Evolutionary conservation across 2,797 vertebrate genomes (phyloP).

Genomic region (Petrocephalus schoutedeni): DNA sequence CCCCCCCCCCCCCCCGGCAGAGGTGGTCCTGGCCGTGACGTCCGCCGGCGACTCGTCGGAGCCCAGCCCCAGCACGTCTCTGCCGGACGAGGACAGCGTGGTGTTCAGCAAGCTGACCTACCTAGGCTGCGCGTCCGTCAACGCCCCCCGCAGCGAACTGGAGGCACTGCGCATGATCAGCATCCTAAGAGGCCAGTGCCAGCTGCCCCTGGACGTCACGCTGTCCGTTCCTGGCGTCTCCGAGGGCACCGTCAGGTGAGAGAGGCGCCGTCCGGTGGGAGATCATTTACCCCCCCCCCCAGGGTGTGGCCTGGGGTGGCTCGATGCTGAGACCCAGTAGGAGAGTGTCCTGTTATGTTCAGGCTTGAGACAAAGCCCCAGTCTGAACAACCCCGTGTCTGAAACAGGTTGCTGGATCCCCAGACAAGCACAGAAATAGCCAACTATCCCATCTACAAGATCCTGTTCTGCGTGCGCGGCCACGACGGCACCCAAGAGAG

Average conservation of each 20-base stretch:
- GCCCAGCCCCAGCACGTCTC: conserved; percentile 74
- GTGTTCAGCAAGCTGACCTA: conserved; percentile 98
- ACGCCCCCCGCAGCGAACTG: conserved; percentile 92
- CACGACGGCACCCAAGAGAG: conserved; percentile 91
- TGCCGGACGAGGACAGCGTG: conserved; percentile 92
- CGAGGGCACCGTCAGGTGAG: conserved; percentile 91
- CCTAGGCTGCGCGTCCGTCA: conserved; percentile 92
- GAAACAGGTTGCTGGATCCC: conserved; percentile 84
- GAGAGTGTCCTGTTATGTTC: neutral
- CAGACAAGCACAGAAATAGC: conserved; percentile 87
- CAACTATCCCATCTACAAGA: conserved; percentile 98
- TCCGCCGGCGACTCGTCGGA: conserved; percentile 62
- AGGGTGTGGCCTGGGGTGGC: neutral
- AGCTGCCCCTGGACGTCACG: conserved; percentile 86
- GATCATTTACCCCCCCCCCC: neutral
- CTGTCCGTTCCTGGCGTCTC: conserved; percentile 94
- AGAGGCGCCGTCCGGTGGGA: neutral
- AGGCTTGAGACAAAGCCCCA: neutral
- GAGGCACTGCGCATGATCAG: conserved; percentile 97
- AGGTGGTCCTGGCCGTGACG: neutral
- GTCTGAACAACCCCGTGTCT: neutral
- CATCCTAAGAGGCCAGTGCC: conserved; percentile 88
- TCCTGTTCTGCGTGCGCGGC: conserved; percentile 94
- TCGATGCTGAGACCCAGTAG: neutral
- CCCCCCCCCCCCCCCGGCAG: neutral